A percentile compares a stretch with the other conserved stretches of the same genome.
Evolutionary conservation across 2,113 vertebrate species (phyloP).

Genomic region (Ciconia stormi): DNA sequence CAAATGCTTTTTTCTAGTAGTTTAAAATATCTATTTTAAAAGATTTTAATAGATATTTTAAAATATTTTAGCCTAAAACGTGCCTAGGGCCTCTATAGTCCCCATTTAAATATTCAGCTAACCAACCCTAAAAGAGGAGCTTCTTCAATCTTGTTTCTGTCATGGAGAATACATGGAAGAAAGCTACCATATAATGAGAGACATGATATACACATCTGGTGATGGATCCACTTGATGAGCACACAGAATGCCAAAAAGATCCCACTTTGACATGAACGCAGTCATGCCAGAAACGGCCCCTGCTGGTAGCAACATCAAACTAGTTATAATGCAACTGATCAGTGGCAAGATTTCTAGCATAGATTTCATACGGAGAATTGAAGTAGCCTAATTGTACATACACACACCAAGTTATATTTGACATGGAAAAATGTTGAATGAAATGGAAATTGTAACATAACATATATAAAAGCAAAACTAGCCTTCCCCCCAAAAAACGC

Average conservation of each 20-base stretch:
- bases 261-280: not conserved
- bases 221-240: not conserved
- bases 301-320: not conserved
- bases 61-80: not conserved
- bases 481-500: not conserved
- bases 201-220: not conserved
- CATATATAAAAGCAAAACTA: not conserved
- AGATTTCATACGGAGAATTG: not conserved
- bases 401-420: not conserved
- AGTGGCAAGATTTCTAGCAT: not conserved
- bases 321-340: not conserved
- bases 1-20: not conserved
- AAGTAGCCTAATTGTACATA: not conserved
- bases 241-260: not conserved
- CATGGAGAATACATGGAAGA: not conserved
- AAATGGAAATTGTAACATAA: not conserved
- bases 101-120: not conserved
- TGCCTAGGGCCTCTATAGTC: not conserved
- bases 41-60: not conserved
- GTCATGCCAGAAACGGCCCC: not conserved
- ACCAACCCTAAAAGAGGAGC: not conserved
- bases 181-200: not conserved
- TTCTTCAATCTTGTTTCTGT: not conserved
- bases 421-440: not conserved
- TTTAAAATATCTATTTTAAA: not conserved